A percentile compares a stretch with the other conserved stretches of the same genome.
These are phyloP conservation scores for Hozukius guyotensis DNA, from an alignment of 2,797 vertebrate species.

Conservation along the genomic window DNA sequence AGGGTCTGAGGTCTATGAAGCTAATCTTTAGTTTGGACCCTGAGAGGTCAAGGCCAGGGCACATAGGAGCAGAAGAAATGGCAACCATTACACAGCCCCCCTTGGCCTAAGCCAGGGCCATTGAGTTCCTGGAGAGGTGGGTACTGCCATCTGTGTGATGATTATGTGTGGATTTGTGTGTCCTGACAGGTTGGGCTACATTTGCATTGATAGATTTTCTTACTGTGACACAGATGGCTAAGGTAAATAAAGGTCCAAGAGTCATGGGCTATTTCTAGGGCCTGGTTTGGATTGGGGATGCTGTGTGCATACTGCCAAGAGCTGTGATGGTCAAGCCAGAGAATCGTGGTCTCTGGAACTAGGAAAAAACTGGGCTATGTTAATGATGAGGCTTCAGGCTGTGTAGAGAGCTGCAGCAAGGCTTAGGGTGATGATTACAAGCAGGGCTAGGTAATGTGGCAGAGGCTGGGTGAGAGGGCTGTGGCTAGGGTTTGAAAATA, in stretches of 20 bases:
- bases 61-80: constrained; percentile 10
- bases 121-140: constrained; percentile 17
- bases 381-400: constrained; percentile 73
- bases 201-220: constrained; percentile 50
- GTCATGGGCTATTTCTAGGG: constrained; percentile 47
- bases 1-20: not conserved
- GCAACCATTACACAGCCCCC: not conserved
- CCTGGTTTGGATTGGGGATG: constrained; percentile 42
- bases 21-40: not conserved
- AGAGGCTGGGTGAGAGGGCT: constrained; percentile 72
- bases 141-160: constrained; percentile 11
- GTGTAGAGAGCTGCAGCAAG: constrained; percentile 45
- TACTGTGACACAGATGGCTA: constrained; percentile 63
- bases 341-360: constrained; percentile 39
- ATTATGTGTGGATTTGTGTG: constrained; percentile 24
- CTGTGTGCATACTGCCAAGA: constrained; percentile 58
- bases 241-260: constrained; percentile 60
- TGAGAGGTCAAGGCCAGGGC: constrained; percentile 4
- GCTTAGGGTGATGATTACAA: constrained; percentile 75
- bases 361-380: constrained; percentile 59
- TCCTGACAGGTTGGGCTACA: constrained; percentile 23
- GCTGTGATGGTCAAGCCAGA: constrained; percentile 63
- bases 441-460: constrained; percentile 71
- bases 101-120: not conserved
- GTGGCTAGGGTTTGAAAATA: constrained; percentile 73